These are phyloP conservation scores for Petromus typicus DNA, from an alignment of 2,113 vertebrate species.

Conservation along the genomic window DNA sequence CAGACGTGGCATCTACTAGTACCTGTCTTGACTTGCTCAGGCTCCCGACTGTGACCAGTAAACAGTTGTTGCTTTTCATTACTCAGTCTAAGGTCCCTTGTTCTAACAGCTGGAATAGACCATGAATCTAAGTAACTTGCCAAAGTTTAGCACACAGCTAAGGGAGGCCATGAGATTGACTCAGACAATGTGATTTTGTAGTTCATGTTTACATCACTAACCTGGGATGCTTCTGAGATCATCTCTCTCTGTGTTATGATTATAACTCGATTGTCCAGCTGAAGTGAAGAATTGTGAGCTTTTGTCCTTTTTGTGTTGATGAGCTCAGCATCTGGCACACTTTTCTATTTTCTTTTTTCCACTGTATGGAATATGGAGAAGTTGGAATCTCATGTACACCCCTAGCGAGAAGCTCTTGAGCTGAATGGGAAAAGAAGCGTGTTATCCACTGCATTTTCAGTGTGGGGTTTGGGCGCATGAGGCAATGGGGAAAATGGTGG, in stretches of 20 bases:
- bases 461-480: neutral
- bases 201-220: neutral
- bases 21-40: neutral
- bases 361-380: neutral
- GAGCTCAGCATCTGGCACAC: neutral
- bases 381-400: neutral
- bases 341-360: too few species aligned
- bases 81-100: neutral
- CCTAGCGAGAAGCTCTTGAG: too few species aligned
- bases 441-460: accelerated
- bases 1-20: neutral
- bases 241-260: neutral
- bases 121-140: neutral
- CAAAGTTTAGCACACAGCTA: neutral
- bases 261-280: neutral
- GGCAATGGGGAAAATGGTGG: neutral
- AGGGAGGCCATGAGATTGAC: neutral
- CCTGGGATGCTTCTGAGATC: neutral
- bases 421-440: neutral
- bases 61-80: neutral
- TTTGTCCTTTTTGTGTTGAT: neutral
- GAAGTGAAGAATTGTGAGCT: neutral
- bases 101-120: neutral
- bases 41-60: neutral
- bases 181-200: neutral